Base-by-base conservation (phyloP, 2,113 vertebrate genomes). In the Scomber colias region DNA sequence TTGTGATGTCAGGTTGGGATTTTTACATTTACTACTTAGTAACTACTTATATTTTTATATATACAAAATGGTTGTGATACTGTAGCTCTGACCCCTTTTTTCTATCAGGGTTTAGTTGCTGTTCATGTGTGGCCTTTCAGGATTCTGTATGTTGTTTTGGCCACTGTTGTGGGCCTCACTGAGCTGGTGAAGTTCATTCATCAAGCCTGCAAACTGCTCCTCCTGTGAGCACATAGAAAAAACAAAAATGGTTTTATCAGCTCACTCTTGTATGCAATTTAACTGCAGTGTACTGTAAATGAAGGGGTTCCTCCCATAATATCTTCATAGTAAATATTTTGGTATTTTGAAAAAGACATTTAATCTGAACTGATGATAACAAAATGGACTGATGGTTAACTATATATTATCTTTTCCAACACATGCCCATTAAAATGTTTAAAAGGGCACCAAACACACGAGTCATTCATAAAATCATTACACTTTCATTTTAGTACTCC, bases 191-290 rank as follows among this genome's bases (percentile, higher is more conserved):
- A 94, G 79, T 24, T 95, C 85, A 56, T 74, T 91, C 60, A 94
- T 9, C 78, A 95, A 77, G 9, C 70, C 88, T n/a, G 91, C 94
- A 88, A 95, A 91, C 93, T 94, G 94, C 74, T 95, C 94, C 82
- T 95, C 94, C 95, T 95, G 87, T 24, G 19, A 75, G 15, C 19
- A 82, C 48, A 79, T 15, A 66, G 13, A 46, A 67, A 11, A 67
- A 50, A 59, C 71, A 0, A 30, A 17, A 21, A 57, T 40, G n/a
- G 44, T n/a, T 65, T 63, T 15, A 27, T 13, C 7, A 16, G 27
- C 6, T 63, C 45, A 19, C 4, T 35, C 3, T 14, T 30, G 3
- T 15, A 56, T 57, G 46, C 17, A 67, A 2, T 50, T 27, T 11
- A 19, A 19, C 27, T 21, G 12, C 16, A 56, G 6, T n/a, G 30